Evolutionary conservation across 2,113 vertebrate species (phyloP).

Genomic region (Chaetodon trifascialis): DNA sequence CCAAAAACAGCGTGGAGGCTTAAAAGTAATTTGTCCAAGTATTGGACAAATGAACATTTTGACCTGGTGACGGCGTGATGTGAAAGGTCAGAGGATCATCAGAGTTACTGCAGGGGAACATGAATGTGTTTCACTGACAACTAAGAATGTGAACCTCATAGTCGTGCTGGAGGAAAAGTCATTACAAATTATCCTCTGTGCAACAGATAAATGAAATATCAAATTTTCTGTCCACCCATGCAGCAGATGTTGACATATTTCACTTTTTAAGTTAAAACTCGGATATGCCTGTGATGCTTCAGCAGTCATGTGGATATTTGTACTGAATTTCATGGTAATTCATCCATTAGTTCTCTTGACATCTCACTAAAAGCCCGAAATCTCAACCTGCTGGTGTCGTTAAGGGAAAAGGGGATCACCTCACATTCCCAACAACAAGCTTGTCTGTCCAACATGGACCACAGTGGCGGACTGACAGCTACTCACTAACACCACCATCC

Average conservation of each 20-base stretch:
- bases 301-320: background rate
- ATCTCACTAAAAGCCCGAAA: background rate
- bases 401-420: too few relatives aligned
- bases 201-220: background rate
- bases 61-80: background rate
- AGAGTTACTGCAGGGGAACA: background rate
- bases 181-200: background rate
- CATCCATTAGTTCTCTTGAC: too few relatives aligned
- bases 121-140: background rate
- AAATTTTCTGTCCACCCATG: background rate
- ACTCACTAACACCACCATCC: background rate
- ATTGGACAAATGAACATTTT: too few relatives aligned
- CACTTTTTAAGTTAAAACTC: background rate
- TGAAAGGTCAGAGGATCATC: background rate
- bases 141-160: background rate
- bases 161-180: too few relatives aligned
- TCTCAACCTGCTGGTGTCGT: too few relatives aligned
- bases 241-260: background rate
- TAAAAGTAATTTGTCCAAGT: too few relatives aligned
- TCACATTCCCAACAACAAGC: too few relatives aligned
- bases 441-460: background rate
- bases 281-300: background rate
- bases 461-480: too few relatives aligned
- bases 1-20: too few relatives aligned
- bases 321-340: too few relatives aligned